These are phyloP conservation scores for Epinephelus fuscoguttatus DNA, from an alignment of 2,113 vertebrate genomes.

Conservation along the genomic window DNA sequence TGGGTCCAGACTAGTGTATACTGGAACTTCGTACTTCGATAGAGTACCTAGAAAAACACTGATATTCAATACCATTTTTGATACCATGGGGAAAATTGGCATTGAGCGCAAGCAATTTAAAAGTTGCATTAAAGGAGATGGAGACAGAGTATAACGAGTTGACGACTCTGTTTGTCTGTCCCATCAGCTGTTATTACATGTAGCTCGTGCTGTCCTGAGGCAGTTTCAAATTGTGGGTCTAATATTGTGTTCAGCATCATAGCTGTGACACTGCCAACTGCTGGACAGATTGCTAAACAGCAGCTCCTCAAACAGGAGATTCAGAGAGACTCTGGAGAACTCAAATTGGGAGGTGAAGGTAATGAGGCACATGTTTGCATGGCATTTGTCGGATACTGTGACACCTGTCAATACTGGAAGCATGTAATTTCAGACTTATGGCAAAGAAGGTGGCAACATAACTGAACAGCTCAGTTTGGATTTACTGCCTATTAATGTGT, in stretches of 20 bases:
- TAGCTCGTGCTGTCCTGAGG: background rate
- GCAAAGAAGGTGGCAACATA: no score
- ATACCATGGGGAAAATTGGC: no score
- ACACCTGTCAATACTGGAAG: background rate
- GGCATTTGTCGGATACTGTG: slow-evolving; percentile 3
- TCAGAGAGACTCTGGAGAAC: slow-evolving; percentile 38
- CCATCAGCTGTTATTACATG: background rate
- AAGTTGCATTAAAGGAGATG: no score
- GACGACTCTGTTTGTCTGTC: background rate
- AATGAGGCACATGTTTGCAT: slow-evolving; percentile 34
- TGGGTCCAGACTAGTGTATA: no score
- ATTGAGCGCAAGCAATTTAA: no score
- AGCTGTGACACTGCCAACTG: slow-evolving; percentile 55
- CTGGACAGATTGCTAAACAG: slow-evolving; percentile 53
- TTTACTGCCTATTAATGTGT: background rate
- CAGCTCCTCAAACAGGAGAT: slow-evolving; percentile 45
- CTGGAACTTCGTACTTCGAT: no score
- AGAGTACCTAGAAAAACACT: no score
- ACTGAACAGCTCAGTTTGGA: background rate
- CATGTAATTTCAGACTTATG: background rate
- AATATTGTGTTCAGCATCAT: slow-evolving; percentile 47
- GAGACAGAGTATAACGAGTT: no score
- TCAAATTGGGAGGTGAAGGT: slow-evolving; percentile 59
- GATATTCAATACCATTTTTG: no score
- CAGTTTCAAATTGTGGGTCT: slow-evolving; percentile 1